Evolutionary conservation across 2,113 vertebrate genomes (phyloP), one percentile per base, ranked within the genome.

Genomic region (Tonatia bakeri): DNA sequence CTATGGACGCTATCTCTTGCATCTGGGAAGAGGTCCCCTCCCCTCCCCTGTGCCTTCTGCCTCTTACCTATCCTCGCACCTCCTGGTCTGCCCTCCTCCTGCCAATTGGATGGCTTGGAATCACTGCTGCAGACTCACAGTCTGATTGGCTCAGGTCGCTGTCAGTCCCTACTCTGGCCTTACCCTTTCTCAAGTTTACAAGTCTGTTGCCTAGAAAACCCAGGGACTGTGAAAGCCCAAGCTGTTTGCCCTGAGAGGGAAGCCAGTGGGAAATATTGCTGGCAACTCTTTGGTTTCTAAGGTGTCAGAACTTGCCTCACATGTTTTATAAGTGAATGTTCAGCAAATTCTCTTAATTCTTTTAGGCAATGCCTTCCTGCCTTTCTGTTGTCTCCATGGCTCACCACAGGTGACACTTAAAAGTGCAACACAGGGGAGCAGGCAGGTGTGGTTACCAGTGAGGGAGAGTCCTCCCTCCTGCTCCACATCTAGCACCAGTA

Each of bases 131-230:
- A 80, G 11, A 92, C 5, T 75, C 73, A 13, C 19, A 16, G 9
- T 33, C 73, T 94, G 61, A 89, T 67, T 96, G 91, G 95, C 43
- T 92, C 4, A 61, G 4, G 12, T 80, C 38, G 7, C 38, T 88
- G 81, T 92, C 95, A 52, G 15, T 97, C 82, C 1, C 3, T 54
- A 26, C 17, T 33, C n/a, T 43, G 14, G 64, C 11, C 43, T 80
- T 20, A 36, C 88, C 81, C 88, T 75, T 54, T 70, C 84, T 97
- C 72, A 75, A 96, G 97, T 97, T 97, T 98, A 98, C 88, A 84
- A 0, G 95, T 33, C 12, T 26, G 97, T 97, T 96, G 79, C 96
- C 97, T 93, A 83, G 97, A 94, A 88, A 91, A 96, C 45, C 36
- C n/a, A 17, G 50, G 1, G 14, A 12, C 59, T n/a, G 7, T 43